A percentile compares a stretch with the other conserved stretches of the same genome.
Conservation (phyloP, 2,113 vertebrate genomes). For the Montifringilla adamsi region DNA sequence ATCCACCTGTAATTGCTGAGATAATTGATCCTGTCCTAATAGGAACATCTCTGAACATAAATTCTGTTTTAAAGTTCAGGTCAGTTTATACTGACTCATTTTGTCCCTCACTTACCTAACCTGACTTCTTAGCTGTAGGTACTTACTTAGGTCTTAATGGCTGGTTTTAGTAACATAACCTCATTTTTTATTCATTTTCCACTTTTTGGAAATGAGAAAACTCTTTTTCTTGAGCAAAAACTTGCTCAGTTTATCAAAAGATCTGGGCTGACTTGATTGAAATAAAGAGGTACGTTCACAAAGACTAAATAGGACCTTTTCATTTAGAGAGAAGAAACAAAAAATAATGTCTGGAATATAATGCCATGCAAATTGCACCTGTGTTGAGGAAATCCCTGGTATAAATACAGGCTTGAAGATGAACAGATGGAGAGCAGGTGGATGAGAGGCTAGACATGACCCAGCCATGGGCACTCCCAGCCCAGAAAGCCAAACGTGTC, state of each 20-base stretch:
- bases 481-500: accelerated
- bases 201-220: not conserved
- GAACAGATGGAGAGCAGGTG: not conserved
- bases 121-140: not conserved
- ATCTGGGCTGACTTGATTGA: not conserved
- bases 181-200: not conserved
- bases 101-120: not conserved
- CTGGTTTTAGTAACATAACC: not conserved
- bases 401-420: not conserved
- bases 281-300: not conserved
- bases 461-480: accelerated
- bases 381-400: not conserved
- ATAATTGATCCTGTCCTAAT: not conserved
- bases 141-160: not conserved
- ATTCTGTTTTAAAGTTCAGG: not conserved
- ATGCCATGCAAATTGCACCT: not conserved
- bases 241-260: not conserved
- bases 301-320: not conserved
- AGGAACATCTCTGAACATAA: not conserved
- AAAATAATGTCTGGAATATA: not conserved
- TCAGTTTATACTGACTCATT: not conserved
- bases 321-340: not conserved
- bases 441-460: not conserved
- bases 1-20: not conserved
- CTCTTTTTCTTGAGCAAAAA: not conserved